Base-by-base conservation (phyloP, 2,113 vertebrate species). In the Boleophthalmus pectinirostris region DNA sequence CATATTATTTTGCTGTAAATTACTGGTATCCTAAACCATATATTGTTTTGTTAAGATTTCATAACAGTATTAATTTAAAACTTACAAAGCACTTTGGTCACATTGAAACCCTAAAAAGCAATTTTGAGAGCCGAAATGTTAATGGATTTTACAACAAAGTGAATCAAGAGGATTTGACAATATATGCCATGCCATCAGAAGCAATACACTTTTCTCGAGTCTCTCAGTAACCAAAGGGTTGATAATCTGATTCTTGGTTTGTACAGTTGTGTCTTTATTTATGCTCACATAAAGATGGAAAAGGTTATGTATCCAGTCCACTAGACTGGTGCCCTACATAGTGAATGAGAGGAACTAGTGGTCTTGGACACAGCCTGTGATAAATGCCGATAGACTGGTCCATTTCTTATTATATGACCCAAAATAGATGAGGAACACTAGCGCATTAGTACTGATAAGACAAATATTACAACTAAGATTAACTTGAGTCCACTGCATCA, bases 401-500 rank as follows among this genome's bases (percentile, higher is more conserved):
- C 2, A 57, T 57, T 57, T 57, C 56, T 57, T 57, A 24, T 57
- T 2, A 57, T 24, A 24, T 57, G 54, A 57, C 54, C 56, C 56
- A 57, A 21, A 57, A 24, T 57, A 57, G 56, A 57, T 25, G 2
- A 25, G 21, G 21, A 57, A 25, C 23, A 25, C 56, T 5, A 57
- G 51, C 18, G 15, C 21, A 57, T 23, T 57, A 57, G 54, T 5
- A 57, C 11, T 14, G 21, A 24, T 57, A 24, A 5, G 13, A 57
- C 56, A 57, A 56, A 56, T 56, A 56, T 23, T 56, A 23, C 53
- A 56, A 56, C 53, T 23, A 56, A 56, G 53, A 56, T 23, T 23
- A 56, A 56, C 53, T 56, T 21, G n/a, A 56, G 53, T 56, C 21
- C 53, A 56, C n/a, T 56, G 53, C 53, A 56, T 56, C 53, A 49